Evolutionary conservation across 2,113 vertebrate species (phyloP).

Genomic region (Nycticebus coucang): DNA sequence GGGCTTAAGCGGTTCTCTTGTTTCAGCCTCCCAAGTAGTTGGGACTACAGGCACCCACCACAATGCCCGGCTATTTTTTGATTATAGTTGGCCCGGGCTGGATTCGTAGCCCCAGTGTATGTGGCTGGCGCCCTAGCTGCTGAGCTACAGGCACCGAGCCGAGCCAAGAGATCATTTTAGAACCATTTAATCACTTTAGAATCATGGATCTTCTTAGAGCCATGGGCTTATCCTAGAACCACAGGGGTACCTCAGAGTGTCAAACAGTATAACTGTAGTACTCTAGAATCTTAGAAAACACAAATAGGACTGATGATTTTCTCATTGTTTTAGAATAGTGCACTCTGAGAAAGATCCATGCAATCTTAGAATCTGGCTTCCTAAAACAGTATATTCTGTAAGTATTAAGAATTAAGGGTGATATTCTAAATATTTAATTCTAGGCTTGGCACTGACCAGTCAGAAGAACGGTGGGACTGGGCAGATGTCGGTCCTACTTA

Average conservation of each 20-base stretch:
- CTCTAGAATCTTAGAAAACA: not conserved
- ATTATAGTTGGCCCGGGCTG: no score
- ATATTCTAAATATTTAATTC: no score
- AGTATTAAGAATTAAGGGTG: not conserved
- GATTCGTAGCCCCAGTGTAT: no score
- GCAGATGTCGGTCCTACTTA: not conserved
- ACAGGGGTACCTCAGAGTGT: not conserved
- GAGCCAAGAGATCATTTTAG: not conserved
- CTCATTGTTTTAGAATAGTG: not conserved
- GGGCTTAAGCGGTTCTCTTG: no score
- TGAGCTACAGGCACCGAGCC: no score
- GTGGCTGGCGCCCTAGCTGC: no score
- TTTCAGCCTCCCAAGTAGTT: no score
- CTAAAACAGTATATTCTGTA: not conserved
- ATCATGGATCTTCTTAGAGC: not conserved
- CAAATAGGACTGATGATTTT: not conserved
- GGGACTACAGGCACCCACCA: no score
- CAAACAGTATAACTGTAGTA: not conserved
- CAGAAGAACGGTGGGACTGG: not conserved
- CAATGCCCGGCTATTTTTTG: no score
- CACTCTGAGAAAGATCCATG: not conserved
- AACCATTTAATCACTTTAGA: not conserved
- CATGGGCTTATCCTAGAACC: not conserved
- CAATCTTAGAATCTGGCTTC: not conserved
- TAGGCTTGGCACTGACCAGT: not conserved